Evolutionary conservation across 2,888 invertebrate species (phyloP).

Genomic region (Scaptodrosophila latifasciaeformis): DNA sequence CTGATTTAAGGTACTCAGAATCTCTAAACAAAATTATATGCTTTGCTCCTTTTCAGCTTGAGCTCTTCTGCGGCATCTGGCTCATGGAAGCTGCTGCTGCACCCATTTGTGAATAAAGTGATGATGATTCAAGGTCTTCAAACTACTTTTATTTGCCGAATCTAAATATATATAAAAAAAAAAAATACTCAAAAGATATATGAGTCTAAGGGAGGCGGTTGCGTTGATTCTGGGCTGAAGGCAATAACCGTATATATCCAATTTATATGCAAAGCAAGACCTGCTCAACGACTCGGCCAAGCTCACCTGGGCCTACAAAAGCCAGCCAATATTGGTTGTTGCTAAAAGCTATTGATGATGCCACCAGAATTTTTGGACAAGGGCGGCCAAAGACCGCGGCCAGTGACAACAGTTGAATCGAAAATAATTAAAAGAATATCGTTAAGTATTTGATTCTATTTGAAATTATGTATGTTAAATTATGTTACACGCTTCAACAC

Average conservation of each 20-base stretch:
- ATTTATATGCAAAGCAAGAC: slow-evolving; percentile 52
- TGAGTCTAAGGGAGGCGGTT: slow-evolving; percentile 48
- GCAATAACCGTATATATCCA: slow-evolving; percentile 17
- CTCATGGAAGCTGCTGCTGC: too few species aligned
- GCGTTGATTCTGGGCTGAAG: too few species aligned
- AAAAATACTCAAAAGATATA: slow-evolving; percentile 42
- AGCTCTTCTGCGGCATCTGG: slow-evolving; percentile 23
- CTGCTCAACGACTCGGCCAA: background rate
- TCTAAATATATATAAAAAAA: too few species aligned
- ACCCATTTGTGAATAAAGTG: slow-evolving; percentile 55
- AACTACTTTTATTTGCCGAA: slow-evolving; percentile 56
- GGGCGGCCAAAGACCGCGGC: background rate
- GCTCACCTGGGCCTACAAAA: background rate
- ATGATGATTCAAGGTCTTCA: slow-evolving; percentile 30
- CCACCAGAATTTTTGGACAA: too few species aligned
- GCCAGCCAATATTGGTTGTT: background rate
- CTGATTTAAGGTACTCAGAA: slow-evolving; percentile 5
- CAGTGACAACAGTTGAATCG: slow-evolving; percentile 1
- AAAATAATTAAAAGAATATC: slow-evolving; percentile 56
- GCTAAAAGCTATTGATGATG: slow-evolving; percentile 43
- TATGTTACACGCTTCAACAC: slow-evolving; percentile 54
- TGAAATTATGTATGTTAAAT: slow-evolving; percentile 59
- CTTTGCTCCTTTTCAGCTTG: slow-evolving; percentile 24
- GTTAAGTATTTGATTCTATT: too few species aligned
- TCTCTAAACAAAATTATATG: slow-evolving; percentile 6